Evolutionary conservation across 2,797 vertebrate genomes (phyloP).

Genomic region (Numenius phaeopus): DNA sequence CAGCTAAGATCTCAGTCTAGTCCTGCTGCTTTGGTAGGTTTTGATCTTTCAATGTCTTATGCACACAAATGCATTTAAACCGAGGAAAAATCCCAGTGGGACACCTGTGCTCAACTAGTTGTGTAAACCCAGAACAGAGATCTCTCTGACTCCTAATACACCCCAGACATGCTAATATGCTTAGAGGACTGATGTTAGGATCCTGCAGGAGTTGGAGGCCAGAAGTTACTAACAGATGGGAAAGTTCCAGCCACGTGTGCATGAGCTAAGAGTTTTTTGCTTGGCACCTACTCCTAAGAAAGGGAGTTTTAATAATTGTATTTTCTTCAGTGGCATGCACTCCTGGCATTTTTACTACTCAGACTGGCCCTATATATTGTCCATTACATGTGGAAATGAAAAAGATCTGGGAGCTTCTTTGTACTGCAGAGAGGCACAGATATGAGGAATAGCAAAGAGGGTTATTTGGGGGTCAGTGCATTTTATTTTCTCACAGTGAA

Average conservation of each 20-base stretch:
- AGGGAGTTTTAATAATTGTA: background rate
- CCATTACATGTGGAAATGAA: background rate
- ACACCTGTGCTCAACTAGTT: background rate
- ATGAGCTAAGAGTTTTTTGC: background rate
- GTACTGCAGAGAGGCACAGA: background rate
- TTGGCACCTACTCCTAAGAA: background rate
- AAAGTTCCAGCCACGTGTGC: conserved; percentile 1
- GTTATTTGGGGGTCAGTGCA: background rate
- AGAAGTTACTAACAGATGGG: background rate
- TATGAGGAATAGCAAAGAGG: background rate
- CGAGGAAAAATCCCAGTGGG: background rate
- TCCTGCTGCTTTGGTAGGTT: background rate
- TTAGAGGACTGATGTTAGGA: background rate
- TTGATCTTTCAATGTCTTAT: background rate
- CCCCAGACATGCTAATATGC: background rate
- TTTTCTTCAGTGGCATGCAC: background rate
- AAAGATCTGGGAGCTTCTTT: background rate
- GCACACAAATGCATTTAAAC: background rate
- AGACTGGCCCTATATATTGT: background rate
- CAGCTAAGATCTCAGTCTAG: background rate
- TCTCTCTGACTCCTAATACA: background rate
- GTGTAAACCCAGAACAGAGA: background rate
- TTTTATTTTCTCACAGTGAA: conserved; percentile 16
- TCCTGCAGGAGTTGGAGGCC: background rate
- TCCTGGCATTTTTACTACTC: background rate